Percentiles rank a stretch among this genome's conserved stretches.
Evolutionary conservation across 2,888 invertebrate genomes (phyloP).

Genomic region (Leptinotarsa tumamoca): DNA sequence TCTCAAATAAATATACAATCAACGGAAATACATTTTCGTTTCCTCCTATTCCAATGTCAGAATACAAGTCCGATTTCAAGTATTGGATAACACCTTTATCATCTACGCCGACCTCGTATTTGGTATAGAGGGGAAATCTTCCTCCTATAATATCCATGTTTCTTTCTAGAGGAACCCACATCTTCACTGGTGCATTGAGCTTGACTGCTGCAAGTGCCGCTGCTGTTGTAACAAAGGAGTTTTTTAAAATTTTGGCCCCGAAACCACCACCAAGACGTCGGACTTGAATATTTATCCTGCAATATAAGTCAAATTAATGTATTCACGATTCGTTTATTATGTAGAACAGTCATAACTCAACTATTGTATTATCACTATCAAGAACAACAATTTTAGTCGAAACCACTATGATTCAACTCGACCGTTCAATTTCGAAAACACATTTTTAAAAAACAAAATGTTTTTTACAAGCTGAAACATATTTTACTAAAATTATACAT

Average conservation of each 20-base stretch:
- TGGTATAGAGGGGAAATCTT: constrained; percentile 68
- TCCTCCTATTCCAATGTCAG: constrained; percentile 70
- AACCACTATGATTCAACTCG: constrained; percentile 5
- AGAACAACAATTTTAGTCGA: not conserved
- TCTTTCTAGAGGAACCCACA: constrained; percentile 77
- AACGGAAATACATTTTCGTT: constrained; percentile 68
- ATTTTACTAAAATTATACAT: too few species aligned
- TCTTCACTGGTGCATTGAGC: constrained; percentile 75
- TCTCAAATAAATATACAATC: constrained; percentile 59
- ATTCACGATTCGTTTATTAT: constrained; percentile 54
- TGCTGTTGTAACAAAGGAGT: constrained; percentile 72
- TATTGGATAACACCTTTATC: constrained; percentile 76
- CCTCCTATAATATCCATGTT: constrained; percentile 77
- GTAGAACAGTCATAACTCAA: too few species aligned
- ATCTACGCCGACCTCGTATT: constrained; percentile 77
- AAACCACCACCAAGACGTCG: constrained; percentile 85
- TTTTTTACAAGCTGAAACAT: too few species aligned
- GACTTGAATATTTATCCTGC: constrained; percentile 78
- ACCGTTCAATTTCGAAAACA: not conserved
- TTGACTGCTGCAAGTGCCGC: constrained; percentile 78
- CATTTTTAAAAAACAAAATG: too few species aligned
- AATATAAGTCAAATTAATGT: not conserved
- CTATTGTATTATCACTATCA: too few species aligned
- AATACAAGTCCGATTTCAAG: constrained; percentile 69
- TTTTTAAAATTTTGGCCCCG: constrained; percentile 80